These are phyloP conservation scores for Actinemys pallida DNA, from an alignment of 2,113 vertebrate species.

Conservation along the genomic window DNA sequence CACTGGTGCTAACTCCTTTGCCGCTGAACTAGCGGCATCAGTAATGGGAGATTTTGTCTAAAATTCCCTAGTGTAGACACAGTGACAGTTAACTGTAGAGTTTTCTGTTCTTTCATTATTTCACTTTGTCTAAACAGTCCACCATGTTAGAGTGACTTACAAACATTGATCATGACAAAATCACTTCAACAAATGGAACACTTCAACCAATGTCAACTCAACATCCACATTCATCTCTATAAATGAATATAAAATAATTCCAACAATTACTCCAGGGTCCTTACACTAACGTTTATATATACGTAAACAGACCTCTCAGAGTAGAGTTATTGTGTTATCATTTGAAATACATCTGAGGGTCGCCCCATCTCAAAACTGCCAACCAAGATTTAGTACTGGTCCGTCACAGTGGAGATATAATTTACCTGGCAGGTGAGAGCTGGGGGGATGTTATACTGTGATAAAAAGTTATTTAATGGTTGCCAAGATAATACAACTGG, in stretches of 20 bases:
- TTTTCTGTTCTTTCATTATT: not conserved
- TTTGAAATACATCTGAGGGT: too few species aligned
- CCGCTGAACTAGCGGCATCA: not conserved
- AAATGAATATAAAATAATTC: not conserved
- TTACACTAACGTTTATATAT: not conserved
- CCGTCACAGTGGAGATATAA: too few species aligned
- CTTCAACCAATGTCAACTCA: not conserved
- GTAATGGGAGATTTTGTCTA: not conserved
- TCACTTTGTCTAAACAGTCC: not conserved
- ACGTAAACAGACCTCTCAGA: not conserved
- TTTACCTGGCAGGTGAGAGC: too few species aligned
- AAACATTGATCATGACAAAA: not conserved
- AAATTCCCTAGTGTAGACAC: not conserved
- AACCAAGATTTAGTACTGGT: too few species aligned
- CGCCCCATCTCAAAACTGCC: too few species aligned
- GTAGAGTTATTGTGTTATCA: too few species aligned
- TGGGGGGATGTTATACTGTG: too few species aligned
- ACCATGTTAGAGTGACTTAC: not conserved
- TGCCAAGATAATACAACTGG: too few species aligned
- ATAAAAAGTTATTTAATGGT: too few species aligned
- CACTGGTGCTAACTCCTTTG: not conserved
- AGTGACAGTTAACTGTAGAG: not conserved
- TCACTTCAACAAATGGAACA: not conserved
- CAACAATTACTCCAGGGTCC: not conserved
- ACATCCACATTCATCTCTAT: not conserved